These are phyloP conservation scores for Dione juno DNA, from an alignment of 2,888 invertebrate genomes.

Conservation along the genomic window DNA sequence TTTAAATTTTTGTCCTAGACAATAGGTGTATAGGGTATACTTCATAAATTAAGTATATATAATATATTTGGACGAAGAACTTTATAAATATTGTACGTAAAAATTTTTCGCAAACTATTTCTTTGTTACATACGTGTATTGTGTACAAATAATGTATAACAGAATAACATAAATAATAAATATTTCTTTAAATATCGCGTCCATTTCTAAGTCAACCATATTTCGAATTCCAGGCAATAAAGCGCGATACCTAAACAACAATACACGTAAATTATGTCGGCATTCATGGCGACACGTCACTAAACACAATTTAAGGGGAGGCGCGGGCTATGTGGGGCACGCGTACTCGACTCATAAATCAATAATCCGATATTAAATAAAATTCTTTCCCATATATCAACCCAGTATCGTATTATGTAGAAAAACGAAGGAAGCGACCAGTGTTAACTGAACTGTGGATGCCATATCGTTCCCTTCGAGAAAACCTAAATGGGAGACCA, in stretches of 20 bases:
- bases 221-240: conserved; percentile 25
- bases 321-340: conserved; percentile 57
- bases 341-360: conserved; percentile 68
- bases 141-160: neutral
- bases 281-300: conserved; percentile 59
- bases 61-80: too few species aligned
- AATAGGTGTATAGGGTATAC: too few species aligned
- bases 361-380: conserved; percentile 79
- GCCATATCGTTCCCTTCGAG: conserved; percentile 28
- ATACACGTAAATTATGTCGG: conserved; percentile 56
- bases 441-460: conserved; percentile 48
- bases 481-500: conserved; percentile 49
- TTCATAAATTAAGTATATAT: too few species aligned
- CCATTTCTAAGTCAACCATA: conserved; percentile 25
- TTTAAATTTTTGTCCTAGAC: too few species aligned
- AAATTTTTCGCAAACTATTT: too few species aligned
- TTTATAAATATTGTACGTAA: too few species aligned
- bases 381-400: conserved; percentile 73
- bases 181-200: conserved; percentile 21
- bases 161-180: neutral
- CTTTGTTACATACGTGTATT: too few species aligned
- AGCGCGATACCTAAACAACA: conserved; percentile 46
- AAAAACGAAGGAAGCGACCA: conserved; percentile 67
- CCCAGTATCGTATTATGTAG: conserved; percentile 59
- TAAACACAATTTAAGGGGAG: conserved; percentile 64